Evolutionary conservation across 1,140 invertebrate genomes (phyloP).

Genomic region (Cydia splendana): DNA sequence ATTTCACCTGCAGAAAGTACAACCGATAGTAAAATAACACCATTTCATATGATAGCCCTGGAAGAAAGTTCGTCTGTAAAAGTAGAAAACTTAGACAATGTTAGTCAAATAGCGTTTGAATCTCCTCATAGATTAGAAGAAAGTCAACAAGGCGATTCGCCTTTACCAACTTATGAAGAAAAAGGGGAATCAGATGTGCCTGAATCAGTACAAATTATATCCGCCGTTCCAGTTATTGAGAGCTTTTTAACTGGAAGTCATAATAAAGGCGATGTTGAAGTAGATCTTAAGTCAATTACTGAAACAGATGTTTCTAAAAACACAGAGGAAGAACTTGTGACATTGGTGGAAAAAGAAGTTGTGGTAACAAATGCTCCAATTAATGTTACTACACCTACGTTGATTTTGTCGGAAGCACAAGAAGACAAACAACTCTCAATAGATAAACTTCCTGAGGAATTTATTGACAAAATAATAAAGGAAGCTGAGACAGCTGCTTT

Average conservation of each 20-base stretch:
- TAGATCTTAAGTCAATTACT: background rate
- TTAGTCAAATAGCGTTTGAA: background rate
- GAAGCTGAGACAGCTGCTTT: constrained; percentile 26
- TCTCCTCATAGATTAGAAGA: background rate
- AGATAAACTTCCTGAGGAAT: constrained; percentile 23
- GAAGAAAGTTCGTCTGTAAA: constrained; percentile 41
- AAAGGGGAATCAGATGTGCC: background rate
- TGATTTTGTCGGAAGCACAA: constrained; percentile 3
- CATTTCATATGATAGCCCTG: background rate
- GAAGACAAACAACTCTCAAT: background rate
- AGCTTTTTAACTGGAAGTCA: background rate
- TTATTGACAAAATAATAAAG: constrained; percentile 16
- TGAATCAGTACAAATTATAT: constrained; percentile 22
- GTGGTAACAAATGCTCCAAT: background rate
- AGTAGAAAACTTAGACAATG: constrained; percentile 18
- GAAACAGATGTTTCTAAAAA: constrained; percentile 33
- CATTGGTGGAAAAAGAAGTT: background rate
- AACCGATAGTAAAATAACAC: constrained; percentile 14
- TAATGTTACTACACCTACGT: background rate
- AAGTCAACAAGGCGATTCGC: background rate
- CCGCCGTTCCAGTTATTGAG: background rate
- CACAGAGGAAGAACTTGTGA: background rate
- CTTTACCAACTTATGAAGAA: background rate
- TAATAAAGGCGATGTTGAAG: background rate
- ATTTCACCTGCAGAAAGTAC: constrained; percentile 33